Percentiles rank a stretch among this genome's conserved stretches.
Conservation (phyloP, 2,113 vertebrate species). For the Leptobrachium ailaonicum region DNA sequence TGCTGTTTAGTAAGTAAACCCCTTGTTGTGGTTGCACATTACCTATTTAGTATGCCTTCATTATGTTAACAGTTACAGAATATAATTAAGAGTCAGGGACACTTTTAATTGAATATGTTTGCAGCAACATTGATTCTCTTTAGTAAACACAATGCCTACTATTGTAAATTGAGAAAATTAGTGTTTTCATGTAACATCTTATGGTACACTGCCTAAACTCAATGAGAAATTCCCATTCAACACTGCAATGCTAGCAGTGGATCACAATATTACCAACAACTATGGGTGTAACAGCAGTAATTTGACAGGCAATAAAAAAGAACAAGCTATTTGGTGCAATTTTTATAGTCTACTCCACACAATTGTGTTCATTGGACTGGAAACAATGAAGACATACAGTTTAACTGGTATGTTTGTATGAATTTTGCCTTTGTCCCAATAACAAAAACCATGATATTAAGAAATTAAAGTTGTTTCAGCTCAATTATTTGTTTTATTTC, state of each 20-base stretch:
- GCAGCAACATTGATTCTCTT: conserved; percentile 61
- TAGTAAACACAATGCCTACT: conserved; percentile 68
- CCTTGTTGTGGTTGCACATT: conserved; percentile 22
- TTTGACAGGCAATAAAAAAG: conserved; percentile 71
- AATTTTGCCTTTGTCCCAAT: conserved; percentile 58
- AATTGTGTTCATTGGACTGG: conserved; percentile 61
- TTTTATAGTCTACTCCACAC: conserved; percentile 62
- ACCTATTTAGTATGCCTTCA: conserved; percentile 44
- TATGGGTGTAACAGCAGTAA: conserved; percentile 63
- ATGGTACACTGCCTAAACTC: conserved; percentile 81
- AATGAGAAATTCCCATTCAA: conserved; percentile 63
- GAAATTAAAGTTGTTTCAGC: conserved; percentile 6
- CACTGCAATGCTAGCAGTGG: conserved; percentile 55
- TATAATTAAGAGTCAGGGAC: conserved; percentile 49
- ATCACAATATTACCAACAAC: conserved; percentile 65
- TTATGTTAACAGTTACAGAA: conserved; percentile 40
- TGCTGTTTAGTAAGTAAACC: no score
- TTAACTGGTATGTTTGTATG: conserved; percentile 68
- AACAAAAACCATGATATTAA: conserved; percentile 49
- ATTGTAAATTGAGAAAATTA: conserved; percentile 77
- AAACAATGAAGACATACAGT: conserved; percentile 69
- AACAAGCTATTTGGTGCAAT: conserved; percentile 60
- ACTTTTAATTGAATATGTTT: conserved; percentile 62
- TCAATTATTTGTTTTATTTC: conserved; percentile 16
- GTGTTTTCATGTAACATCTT: conserved; percentile 75